A percentile compares a stretch with the other conserved stretches of the same genome.
These are phyloP conservation scores for Galaxea fascicularis DNA, from an alignment of 92 coral and sea anemone species.

Conservation along the genomic window DNA sequence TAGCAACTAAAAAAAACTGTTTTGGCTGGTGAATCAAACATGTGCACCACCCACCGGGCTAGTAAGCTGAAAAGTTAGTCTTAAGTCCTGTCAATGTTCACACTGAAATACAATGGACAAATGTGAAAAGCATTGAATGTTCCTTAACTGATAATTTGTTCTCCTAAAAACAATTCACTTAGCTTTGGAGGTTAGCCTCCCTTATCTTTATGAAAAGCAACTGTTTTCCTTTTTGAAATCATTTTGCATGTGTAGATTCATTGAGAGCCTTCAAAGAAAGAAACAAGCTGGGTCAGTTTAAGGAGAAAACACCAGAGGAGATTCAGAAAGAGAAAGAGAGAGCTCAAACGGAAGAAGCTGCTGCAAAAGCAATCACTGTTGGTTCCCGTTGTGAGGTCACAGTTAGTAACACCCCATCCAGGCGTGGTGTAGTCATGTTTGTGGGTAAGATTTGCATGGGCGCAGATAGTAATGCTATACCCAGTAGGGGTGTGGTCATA, in stretches of 20 bases:
- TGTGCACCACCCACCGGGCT: too few species aligned
- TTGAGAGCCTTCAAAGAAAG: conserved; percentile 91
- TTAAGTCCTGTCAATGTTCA: too few species aligned
- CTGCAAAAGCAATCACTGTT: conserved; percentile 85
- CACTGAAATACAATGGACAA: too few species aligned
- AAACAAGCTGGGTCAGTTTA: conserved; percentile 89
- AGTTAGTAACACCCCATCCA: conserved; percentile 68
- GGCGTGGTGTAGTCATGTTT: conserved; percentile 92
- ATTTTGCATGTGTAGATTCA: conserved; percentile 66
- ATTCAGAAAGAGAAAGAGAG: conserved; percentile 75
- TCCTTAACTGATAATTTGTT: too few species aligned
- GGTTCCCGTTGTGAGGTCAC: conserved; percentile 94
- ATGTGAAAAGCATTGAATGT: too few species aligned
- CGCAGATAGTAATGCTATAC: too few species aligned
- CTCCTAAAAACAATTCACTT: neutral
- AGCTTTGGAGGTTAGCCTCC: neutral
- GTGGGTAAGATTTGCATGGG: conserved; percentile 86
- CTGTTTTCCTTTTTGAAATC: neutral
- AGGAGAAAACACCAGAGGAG: conserved; percentile 80
- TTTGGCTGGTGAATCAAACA: too few species aligned
- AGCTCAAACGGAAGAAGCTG: conserved; percentile 77
- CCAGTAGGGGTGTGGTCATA: too few species aligned
- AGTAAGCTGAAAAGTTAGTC: too few species aligned
- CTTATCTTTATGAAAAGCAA: neutral
- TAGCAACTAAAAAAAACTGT: too few species aligned